Evolutionary conservation across 2,113 vertebrate species (phyloP), one percentile per base, ranked within the genome.

Genomic region (Macroglossus sobrinus): DNA sequence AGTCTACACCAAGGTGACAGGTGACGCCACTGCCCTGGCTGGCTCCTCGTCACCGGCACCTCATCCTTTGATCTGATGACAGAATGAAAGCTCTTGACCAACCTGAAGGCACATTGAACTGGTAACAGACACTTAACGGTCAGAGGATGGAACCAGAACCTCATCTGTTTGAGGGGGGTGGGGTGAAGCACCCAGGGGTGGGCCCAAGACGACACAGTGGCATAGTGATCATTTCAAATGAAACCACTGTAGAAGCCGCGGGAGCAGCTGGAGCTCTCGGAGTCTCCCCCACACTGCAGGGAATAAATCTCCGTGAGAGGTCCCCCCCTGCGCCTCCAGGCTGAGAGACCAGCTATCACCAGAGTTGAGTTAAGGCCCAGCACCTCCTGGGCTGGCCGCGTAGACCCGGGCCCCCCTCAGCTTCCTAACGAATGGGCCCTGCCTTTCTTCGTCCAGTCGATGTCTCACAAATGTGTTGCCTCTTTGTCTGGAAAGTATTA

Each of bases 51-150:
- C 4, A 16, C 50, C 16, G 14, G 66, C 4, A 2, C 35, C 50
- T 43, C 40, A 33, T 38, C 16, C 11, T 18, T 8, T 21, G 59
- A 38, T n/a, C 18, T 28, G 28, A 24, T 1, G 16, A 50, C n/a
- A 61, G 28, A 28, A 4, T 2, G 0, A 43, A 75, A 9, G 57
- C 21, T 72, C 43, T 14, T 10, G 0, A 24, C 59, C 24, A 6
- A 7, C 33, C 38, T 0, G n/a, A 30, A 47, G 69, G 78, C 38
- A 40, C 5, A n/a, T 59, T 30, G 11, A 45, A n/a, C 0, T 1
- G 22, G n/a, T 11, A 26, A 6, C 6, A 30, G 55, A 16, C 16
- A 5, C 28, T 24, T 9, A 8, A 0, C 7, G 57, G 19, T 21
- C 26, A 40, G 61, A 55, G 35, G 30, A 18, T 4, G 35, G 53